Evolutionary conservation across 2,797 vertebrate genomes (phyloP).

Genomic region (Diglossa cyanea): DNA sequence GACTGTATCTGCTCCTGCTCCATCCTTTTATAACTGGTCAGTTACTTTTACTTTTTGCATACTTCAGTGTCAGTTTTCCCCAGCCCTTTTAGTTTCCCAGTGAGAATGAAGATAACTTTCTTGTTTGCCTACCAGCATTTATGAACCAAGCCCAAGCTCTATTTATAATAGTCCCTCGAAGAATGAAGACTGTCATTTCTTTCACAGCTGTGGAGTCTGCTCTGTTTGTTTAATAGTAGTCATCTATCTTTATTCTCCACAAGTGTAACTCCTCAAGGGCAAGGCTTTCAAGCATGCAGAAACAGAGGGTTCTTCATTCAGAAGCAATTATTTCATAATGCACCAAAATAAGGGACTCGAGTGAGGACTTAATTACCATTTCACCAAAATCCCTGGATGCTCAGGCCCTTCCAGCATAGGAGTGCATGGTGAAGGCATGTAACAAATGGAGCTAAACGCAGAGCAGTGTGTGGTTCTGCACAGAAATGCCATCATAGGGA

Average conservation of each 20-base stretch:
- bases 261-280: conserved; percentile 44
- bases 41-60: neutral
- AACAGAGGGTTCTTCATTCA: conserved; percentile 10
- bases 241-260: conserved; percentile 51
- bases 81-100: neutral
- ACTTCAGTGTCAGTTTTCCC: neutral
- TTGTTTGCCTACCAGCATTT: conserved; percentile 27
- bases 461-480: neutral
- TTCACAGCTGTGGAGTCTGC: conserved; percentile 10
- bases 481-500: neutral
- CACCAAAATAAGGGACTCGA: neutral
- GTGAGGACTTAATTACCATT: conserved; percentile 48
- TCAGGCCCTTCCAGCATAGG: neutral
- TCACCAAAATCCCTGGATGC: conserved; percentile 12
- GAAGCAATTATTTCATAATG: conserved; percentile 43
- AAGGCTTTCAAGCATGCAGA: conserved; percentile 40
- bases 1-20: neutral
- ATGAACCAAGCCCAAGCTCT: conserved; percentile 5
- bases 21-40: neutral
- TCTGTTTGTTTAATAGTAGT: conserved; percentile 46
- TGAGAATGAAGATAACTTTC: conserved; percentile 26
- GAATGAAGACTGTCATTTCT: conserved; percentile 33
- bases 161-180: neutral
- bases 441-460: neutral
- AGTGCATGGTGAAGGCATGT: neutral